Evolutionary conservation across 2,888 invertebrate species (phyloP), one percentile per base, ranked within the genome.

Genomic region (Drosophila trichaetosa): DNA sequence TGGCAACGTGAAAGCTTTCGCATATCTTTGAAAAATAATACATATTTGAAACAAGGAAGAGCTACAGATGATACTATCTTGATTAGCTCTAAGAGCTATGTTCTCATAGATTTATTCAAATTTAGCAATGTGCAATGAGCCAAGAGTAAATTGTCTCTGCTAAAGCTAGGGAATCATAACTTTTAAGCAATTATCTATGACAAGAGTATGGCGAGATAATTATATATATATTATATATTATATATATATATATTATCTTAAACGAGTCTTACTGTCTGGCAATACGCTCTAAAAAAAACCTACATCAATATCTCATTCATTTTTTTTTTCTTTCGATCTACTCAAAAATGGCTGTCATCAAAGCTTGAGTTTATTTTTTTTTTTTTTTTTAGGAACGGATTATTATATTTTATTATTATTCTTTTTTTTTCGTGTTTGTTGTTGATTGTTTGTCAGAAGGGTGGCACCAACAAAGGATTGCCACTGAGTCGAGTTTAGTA

Each of bases 311-410:
- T 49, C 10, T 10, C 27, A 18, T 54, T 67, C 16, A 24, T 42
- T 33, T 10, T 16, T 27, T 24, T n/a, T 27, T 42, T 59, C 40
- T 11, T 33, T 36, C 1, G 66, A 48, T 65, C 16, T 42, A 40
- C 61, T 59, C 66, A 62, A 61, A 61, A 67, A 58, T 59, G 10
- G 46, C 27, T 53, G 57, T 21, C 67, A 72, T 67, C 73, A 24
- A 46, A 46, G 4, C 13, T 2, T 31, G 21, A 21, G 11, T 6
- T 49, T 49, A 27, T 29, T 46, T 27, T 5, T 21, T 4, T 24
- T 7, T 7, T 72, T 72, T 72, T 54, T 27, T 51, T 42, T 60
- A 60, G 42, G 59, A 69, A 48, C 31, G 59, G 63, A 31, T 46
- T 10, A 42, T 42, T n/a, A 21, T 16, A 29, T 38, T 24, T 52